Evolutionary conservation across 92 coral and sea anemone genomes (phyloP).

Genomic region (Virgularia gustaviana): DNA sequence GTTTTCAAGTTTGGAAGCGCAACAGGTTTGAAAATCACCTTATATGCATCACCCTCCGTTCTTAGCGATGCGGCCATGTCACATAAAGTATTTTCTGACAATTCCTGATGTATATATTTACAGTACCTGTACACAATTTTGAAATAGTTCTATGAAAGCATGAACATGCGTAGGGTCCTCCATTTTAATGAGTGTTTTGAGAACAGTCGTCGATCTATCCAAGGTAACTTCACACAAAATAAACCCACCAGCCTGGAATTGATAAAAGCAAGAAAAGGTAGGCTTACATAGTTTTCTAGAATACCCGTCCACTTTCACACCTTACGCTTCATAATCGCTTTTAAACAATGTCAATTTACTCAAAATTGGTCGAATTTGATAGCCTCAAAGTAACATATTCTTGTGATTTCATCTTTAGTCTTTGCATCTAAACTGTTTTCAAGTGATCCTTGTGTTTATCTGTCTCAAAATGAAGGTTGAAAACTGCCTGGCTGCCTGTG

Average conservation of each 20-base stretch:
- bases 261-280: slow-evolving; percentile 2
- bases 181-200: slow-evolving; percentile 65
- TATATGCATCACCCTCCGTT: no score
- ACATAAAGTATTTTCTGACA: background rate
- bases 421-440: no score
- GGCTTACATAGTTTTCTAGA: background rate
- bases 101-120: background rate
- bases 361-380: no score
- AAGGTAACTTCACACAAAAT: slow-evolving; percentile 69
- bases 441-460: no score
- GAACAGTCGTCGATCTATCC: slow-evolving; percentile 52
- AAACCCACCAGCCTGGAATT: slow-evolving; percentile 50
- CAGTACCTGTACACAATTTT: slow-evolving; percentile 24
- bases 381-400: background rate
- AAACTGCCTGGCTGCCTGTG: background rate
- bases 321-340: background rate
- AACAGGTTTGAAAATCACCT: no score
- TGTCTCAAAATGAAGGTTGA: no score
- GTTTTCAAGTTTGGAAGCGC: no score
- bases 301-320: no score
- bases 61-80: no score
- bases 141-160: slow-evolving; percentile 61
- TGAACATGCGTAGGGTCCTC: slow-evolving; percentile 52
- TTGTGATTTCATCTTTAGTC: no score
- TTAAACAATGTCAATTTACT: background rate